phyloP scores from a whole-genome alignment of 2,888 invertebrate species.

The Diadegma fenestrale region DNA sequence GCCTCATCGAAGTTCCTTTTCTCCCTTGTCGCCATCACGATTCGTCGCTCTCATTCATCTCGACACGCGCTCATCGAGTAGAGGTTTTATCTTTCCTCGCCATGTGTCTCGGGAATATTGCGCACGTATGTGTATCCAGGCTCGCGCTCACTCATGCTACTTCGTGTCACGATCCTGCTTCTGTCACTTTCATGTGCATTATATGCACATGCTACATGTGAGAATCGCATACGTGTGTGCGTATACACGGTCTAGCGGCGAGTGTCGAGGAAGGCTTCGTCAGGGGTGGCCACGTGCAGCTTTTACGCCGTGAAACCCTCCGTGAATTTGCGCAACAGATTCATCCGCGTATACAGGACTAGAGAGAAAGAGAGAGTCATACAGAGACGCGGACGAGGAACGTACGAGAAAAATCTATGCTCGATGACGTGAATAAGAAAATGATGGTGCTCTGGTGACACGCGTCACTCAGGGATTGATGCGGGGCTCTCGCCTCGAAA shows the following conservation, averaged over 20 bases:
- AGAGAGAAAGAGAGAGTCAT: neutral
- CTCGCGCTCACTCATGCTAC: slow-evolving; percentile 19
- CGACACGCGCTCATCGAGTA: slow-evolving; percentile 74
- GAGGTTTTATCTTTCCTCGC: slow-evolving; percentile 79
- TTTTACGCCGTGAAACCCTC: slow-evolving; percentile 51
- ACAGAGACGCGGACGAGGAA: slow-evolving; percentile 7
- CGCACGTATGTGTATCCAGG: neutral
- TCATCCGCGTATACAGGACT: neutral
- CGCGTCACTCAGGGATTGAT: slow-evolving; percentile 4
- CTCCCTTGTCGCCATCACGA: slow-evolving; percentile 74
- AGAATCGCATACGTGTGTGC: slow-evolving; percentile 6
- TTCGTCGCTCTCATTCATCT: slow-evolving; percentile 75
- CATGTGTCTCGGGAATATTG: slow-evolving; percentile 74
- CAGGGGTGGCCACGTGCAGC: slow-evolving; percentile 74
- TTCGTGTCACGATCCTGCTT: slow-evolving; percentile 41
- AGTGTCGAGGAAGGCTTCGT: slow-evolving; percentile 68
- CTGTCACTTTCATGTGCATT: slow-evolving; percentile 4
- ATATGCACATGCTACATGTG: slow-evolving; percentile 10
- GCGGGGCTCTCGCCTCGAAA: neutral
- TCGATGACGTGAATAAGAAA: slow-evolving; percentile 35
- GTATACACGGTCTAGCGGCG: slow-evolving; percentile 45
- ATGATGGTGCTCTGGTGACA: slow-evolving; percentile 1
- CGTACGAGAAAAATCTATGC: slow-evolving; percentile 50
- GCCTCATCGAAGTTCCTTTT: slow-evolving; percentile 58
- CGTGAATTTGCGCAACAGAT: slow-evolving; percentile 16